Conservation (phyloP, 2,888 invertebrate genomes). For the Pheosia tremula region DNA sequence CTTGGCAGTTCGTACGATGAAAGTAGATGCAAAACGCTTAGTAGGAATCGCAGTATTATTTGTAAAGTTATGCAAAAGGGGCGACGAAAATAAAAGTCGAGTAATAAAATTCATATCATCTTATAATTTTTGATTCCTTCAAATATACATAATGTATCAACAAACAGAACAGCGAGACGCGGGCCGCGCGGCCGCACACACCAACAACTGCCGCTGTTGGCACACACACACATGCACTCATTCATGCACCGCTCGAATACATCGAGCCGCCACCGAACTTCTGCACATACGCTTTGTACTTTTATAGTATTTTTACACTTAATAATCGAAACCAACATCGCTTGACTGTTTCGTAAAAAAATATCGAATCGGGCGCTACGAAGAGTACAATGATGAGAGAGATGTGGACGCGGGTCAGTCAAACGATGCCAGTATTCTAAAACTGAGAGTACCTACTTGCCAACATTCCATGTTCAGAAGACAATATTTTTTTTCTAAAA, state of each 20-base stretch:
- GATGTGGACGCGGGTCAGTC: conserved; percentile 18
- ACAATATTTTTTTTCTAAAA: conserved; percentile 41
- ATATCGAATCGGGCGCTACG: neutral
- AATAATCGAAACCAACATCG: conserved; percentile 41
- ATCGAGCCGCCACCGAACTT: conserved; percentile 73
- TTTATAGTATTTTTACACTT: conserved; percentile 48
- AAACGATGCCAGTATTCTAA: conserved; percentile 50
- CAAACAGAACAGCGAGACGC: conserved; percentile 82
- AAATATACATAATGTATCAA: conserved; percentile 84
- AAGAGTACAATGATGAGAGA: neutral
- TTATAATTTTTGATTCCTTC: conserved; percentile 85
- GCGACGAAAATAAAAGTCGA: conserved; percentile 44
- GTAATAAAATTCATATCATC: conserved; percentile 76
- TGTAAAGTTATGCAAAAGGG: too few species aligned
- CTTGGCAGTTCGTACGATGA: too few species aligned
- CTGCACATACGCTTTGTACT: conserved; percentile 83
- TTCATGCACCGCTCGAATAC: conserved; percentile 54
- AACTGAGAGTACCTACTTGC: conserved; percentile 51
- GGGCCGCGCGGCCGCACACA: conserved; percentile 57
- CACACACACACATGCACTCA: conserved; percentile 41
- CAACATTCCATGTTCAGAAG: conserved; percentile 55
- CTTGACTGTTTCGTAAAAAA: conserved; percentile 24
- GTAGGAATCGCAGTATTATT: too few species aligned
- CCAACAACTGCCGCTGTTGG: conserved; percentile 37
- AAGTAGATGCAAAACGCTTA: too few species aligned